Base-by-base conservation (phyloP, 1,140 invertebrate genomes). In the Solenopsis invicta region DNA sequence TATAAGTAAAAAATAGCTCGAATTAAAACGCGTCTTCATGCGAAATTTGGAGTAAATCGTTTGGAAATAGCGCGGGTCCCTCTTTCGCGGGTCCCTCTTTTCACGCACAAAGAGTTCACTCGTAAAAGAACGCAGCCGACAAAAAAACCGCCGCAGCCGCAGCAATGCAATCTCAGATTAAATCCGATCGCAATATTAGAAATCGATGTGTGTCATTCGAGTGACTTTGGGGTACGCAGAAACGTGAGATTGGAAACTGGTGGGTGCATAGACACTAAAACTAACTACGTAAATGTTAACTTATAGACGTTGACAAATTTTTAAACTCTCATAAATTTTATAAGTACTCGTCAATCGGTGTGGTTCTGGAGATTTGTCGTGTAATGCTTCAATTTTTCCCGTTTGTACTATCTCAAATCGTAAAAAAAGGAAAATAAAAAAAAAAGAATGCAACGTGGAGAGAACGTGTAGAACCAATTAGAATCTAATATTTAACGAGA, bases 261-360 rank as follows among this genome's bases (percentile, higher is more conserved):
- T 6, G 52, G n/a, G 21, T 72, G 64, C 21, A 61, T 82, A 69
- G 67, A 59, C 54, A 74, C 18, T 82, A 29, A 69, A 80, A 54
- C 41, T 80, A 69, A 82, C 37, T 82, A 82, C 37, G 67, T 82
- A 82, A 82, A 82, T 82, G 67, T 82, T 82, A 80, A 82, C 67
- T 74, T 74, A 82, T 82, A 82, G 24, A 72, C 67, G 80, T 82
- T 82, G 80, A 82, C 80, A 82, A 82, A 82, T 82, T 82, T 82
- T 82, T 82, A 82, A 82, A 52, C 80, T 82, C 67, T 82, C 80
- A 52, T 82, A 82, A 82, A 82, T 82, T 82, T 82, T 82, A 61
- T 82, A 82, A 82, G 67, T 82, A 82, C 67, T 82, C 13, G 77
- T 80, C 67, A 74, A 72, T 82, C 80, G 67, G 67, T 52, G 80